Base-by-base conservation (phyloP, 1,140 invertebrate species). In the Sycobia sp. region DNA sequence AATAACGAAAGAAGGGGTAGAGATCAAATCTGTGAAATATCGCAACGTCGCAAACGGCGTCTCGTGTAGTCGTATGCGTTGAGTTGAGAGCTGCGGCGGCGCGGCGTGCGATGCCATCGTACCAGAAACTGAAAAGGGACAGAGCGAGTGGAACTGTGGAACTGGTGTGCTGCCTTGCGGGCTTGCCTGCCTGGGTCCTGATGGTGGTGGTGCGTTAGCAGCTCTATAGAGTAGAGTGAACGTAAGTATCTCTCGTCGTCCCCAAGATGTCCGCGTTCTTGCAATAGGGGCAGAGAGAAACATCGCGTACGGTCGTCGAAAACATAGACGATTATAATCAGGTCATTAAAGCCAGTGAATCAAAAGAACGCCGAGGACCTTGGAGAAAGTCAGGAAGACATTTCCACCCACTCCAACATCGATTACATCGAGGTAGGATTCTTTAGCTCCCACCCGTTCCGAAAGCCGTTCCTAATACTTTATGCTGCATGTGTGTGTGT, bases 11-110 rank as follows among this genome's bases (percentile, higher is more conserved):
- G 4, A 20, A 18, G 16, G 16, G 47, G 47, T 32, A 27, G 39
- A 46, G 34, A 20, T 23, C 44, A 34, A 57, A 36, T 10, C 49
- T n/a, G 62, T 65, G 65, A 74, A 69, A 72, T 73, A 67, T 61
- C 71, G 70, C 70, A 72, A 70, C 73, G 72, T 75, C 71, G 69
- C 65, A 70, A 65, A 75, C 73, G 69, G 74, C 76, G 76, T 78
- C 76, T 69, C 64, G n/a, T n/a, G n/a, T n/a, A n/a, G n/a, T n/a
- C n/a, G n/a, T n/a, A n/a, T n/a, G n/a, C n/a, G n/a, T n/a, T n/a
- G n/a, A n/a, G n/a, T n/a, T n/a, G n/a, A n/a, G n/a, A n/a, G n/a
- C n/a, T n/a, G 67, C 27, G 27, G 47, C 27, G 29, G 18, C 7
- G 29, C 32, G 49, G 5, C 18, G 49, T 51, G 46, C 20, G 46